Conservation (phyloP, 2,113 vertebrate species). For the Heloderma charlesbogerti region DNA sequence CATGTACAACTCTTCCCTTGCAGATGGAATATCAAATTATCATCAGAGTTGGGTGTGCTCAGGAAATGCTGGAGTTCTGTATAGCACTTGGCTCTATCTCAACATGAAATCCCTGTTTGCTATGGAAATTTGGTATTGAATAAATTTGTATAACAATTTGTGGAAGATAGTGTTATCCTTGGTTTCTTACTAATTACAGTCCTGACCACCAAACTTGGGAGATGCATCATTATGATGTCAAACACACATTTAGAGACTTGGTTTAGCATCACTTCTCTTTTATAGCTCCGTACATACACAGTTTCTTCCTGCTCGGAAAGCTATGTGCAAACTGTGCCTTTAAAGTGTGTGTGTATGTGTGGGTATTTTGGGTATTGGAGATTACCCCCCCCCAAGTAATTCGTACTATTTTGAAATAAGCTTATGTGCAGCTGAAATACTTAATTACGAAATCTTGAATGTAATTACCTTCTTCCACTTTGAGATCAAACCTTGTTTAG, state of each 20-base stretch:
- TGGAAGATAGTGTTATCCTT: neutral
- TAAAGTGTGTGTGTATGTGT: neutral
- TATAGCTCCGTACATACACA: neutral
- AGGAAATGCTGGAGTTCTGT: neutral
- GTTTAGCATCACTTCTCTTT: neutral
- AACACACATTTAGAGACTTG: neutral
- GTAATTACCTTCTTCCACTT: conserved; percentile 55
- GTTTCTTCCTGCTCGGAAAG: conserved; percentile 34
- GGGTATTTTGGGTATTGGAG: too few relatives aligned
- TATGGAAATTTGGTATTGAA: neutral
- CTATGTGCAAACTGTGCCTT: neutral
- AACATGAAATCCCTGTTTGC: neutral
- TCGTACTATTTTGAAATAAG: conserved; percentile 40
- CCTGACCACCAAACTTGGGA: neutral
- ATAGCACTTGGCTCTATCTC: neutral
- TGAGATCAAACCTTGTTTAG: conserved; percentile 32
- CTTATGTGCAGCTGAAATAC: conserved; percentile 64
- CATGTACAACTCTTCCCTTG: neutral
- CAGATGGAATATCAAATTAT: neutral
- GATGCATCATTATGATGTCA: neutral
- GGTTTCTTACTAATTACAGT: neutral
- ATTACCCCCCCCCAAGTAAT: neutral
- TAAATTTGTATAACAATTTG: neutral
- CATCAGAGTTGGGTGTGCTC: neutral
- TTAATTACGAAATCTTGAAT: conserved; percentile 54